phyloP scores from a whole-genome alignment of 53 echinoderm and acorn worm genomes.

The Temnopleurus reevesii region DNA sequence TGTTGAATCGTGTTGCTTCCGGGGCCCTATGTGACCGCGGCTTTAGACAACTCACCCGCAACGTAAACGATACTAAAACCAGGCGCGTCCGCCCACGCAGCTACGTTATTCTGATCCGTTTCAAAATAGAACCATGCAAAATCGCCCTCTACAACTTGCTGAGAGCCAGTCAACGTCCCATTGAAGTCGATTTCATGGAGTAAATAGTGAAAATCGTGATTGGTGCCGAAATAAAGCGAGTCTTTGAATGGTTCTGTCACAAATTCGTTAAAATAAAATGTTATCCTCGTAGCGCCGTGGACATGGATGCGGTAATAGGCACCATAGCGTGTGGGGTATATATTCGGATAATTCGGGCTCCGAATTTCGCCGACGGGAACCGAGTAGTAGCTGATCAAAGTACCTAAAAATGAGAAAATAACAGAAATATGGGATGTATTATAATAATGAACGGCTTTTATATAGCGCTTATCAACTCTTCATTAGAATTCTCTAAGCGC shows the following conservation, averaged over 20 bases:
- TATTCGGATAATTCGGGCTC: not conserved
- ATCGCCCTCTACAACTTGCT: not conserved
- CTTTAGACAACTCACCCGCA: not conserved
- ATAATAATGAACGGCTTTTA: too few species aligned
- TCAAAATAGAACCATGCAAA: constrained; percentile 8
- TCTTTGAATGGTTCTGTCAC: not conserved
- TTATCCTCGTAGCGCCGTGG: not conserved
- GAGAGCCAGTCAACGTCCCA: not conserved
- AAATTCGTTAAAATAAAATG: not conserved
- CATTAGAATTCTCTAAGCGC: too few species aligned
- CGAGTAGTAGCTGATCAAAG: not conserved
- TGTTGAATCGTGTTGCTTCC: too few species aligned
- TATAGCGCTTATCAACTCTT: too few species aligned
- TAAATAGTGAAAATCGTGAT: not conserved
- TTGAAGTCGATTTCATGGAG: not conserved
- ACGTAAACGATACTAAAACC: not conserved
- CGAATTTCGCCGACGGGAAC: not conserved
- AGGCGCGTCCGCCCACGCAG: too few species aligned
- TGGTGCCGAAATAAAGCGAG: not conserved
- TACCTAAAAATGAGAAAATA: too few species aligned
- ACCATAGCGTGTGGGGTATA: not conserved
- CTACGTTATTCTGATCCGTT: not conserved
- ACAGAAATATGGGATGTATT: too few species aligned
- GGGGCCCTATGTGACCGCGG: too few species aligned
- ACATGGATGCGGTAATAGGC: not conserved